Evolutionary conservation across 1,140 invertebrate genomes (phyloP), one percentile per base, ranked within the genome.

Genomic region (Philopotamus ludificatus): DNA sequence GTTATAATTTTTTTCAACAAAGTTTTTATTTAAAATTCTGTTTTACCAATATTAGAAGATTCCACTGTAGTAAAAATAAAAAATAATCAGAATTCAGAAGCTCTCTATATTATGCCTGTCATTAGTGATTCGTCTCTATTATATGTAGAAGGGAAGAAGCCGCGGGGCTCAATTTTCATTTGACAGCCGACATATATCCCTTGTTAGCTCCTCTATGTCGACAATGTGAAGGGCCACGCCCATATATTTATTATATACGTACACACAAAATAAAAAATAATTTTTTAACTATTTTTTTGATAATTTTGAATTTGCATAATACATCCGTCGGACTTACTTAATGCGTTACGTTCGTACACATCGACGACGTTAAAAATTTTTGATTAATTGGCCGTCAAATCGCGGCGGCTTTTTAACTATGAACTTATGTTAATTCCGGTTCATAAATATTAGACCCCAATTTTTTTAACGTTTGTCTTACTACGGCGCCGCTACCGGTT

Each of bases 381-480:
- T 60, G 57, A 60, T 60, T 60, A 60, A 60, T 60, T 34, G 57
- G 28, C 10, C 57, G 57, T 60, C 57, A 49, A 60, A 60, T 2
- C 25, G 21, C 15, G n/a, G 42, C 57, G 57, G 57, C 44, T 47
- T 60, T 60, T 60, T 57, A 26, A 12, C 41, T 60, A 20, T 25
- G 57, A 60, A 60, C 42, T 60, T 60, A 60, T 42, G 39, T 60
- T 60, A 60, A 60, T 60, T 60, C 26, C 47, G 44, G 22, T 28
- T 42, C 42, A 26, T 47, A 47, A 60, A 47, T 42, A 60, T 34
- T 28, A 60, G 28, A 15, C 8, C 57, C 26, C 57, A 26, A 47
- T 60, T 60, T 21, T n/a, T 39, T 25, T 39, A n/a, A 57, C 21
- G 34, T 57, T 18, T 18, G 15, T 47, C 26, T 4, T 60, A 45